phyloP scores from a whole-genome alignment of 2,797 vertebrate species.

The Gymnopithys bicolor region DNA sequence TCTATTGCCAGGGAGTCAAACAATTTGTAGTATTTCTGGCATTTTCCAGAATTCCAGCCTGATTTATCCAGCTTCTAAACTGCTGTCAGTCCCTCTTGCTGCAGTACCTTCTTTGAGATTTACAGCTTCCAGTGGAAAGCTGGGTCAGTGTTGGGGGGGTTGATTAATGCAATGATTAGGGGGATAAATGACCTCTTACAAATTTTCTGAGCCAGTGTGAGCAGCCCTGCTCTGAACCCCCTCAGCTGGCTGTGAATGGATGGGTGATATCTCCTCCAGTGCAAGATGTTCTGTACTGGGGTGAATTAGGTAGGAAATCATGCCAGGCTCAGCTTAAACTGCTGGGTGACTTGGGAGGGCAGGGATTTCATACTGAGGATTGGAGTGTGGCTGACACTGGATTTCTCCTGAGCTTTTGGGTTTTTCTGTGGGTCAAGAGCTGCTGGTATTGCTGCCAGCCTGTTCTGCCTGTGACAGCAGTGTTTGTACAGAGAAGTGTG shows the following conservation, averaged over 20 bases:
- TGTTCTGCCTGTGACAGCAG: background rate
- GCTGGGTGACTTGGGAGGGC: background rate
- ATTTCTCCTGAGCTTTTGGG: background rate
- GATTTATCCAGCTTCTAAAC: background rate
- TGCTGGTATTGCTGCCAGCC: background rate
- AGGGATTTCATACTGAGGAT: background rate
- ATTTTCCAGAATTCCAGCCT: slow-evolving; percentile 7
- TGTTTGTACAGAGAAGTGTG: background rate
- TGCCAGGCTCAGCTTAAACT: background rate
- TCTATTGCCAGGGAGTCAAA: background rate
- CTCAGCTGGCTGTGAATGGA: background rate
- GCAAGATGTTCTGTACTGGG: background rate
- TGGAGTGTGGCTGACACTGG: background rate
- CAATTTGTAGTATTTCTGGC: slow-evolving; percentile 5
- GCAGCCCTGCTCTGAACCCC: background rate
- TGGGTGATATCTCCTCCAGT: background rate
- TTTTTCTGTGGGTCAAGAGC: slow-evolving; percentile 11
- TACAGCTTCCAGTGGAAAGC: background rate
- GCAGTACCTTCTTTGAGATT: background rate
- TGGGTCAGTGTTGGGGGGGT: background rate
- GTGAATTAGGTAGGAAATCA: background rate
- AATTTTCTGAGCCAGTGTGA: background rate
- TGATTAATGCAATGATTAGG: background rate
- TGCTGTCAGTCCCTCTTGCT: background rate
- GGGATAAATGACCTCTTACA: background rate